These are phyloP conservation scores for Zingel zingel DNA, from an alignment of 2,113 vertebrate genomes.

Conservation along the genomic window DNA sequence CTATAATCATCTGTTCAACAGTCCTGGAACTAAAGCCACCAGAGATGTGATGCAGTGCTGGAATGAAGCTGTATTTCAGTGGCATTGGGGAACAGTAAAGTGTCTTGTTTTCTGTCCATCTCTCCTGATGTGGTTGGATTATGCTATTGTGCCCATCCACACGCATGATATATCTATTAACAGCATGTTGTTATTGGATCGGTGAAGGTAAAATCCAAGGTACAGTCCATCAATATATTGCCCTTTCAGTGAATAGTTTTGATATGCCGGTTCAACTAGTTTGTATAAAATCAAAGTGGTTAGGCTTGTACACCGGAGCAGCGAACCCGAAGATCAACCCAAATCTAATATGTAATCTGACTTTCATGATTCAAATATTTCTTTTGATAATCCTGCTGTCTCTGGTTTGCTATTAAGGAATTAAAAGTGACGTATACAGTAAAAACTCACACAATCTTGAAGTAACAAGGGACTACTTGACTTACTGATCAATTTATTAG, in stretches of 20 bases:
- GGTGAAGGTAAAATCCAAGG: not conserved
- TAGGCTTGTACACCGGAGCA: too few relatives aligned
- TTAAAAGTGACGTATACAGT: too few relatives aligned
- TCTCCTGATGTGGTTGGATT: not conserved
- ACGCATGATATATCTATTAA: not conserved
- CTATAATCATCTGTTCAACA: not conserved
- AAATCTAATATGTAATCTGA: too few relatives aligned
- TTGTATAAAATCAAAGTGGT: too few relatives aligned
- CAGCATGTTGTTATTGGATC: not conserved
- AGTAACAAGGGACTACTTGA: too few relatives aligned
- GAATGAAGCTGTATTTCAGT: not conserved
- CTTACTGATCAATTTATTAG: too few relatives aligned
- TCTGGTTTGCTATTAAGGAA: not conserved
- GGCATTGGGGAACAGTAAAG: not conserved
- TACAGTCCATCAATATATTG: not conserved
- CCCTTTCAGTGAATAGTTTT: not conserved
- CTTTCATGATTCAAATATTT: too few relatives aligned
- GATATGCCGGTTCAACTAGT: too few relatives aligned
- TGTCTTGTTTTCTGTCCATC: not conserved
- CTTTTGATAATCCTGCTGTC: not conserved
- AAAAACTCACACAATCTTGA: too few relatives aligned
- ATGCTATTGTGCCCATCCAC: not conserved
- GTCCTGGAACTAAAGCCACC: not conserved
- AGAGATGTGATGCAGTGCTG: not conserved
- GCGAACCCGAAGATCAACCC: too few relatives aligned